Evolutionary conservation across 2,797 vertebrate genomes (phyloP), one percentile per base, ranked within the genome.

Genomic region (Helicolenus hilgendorfi): DNA sequence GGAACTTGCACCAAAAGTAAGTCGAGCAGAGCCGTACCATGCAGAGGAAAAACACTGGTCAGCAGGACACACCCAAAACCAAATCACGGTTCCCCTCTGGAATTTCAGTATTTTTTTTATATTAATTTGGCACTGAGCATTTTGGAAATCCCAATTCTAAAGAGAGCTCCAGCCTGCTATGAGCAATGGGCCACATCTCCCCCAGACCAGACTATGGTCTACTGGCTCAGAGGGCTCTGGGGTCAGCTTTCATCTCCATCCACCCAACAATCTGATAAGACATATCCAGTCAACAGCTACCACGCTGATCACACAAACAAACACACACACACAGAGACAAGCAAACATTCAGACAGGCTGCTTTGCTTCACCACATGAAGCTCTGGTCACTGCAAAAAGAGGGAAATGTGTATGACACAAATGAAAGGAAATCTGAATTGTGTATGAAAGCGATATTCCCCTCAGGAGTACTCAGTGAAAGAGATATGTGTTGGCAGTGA

Each of bases 201-300:
- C 76, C 64, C 56, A 62, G 58, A 75, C 68, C 56, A 65, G 53
- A 73, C 77, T 20, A 15, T 33, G 85, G 70, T 89, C 75, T 84
- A 8, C 80, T 87, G 68, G 41, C 69, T 71, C 55, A 72, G 36
- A 74, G 77, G 35, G 49, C 62, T 82, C 62, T 2, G 70, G 65
- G 84, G 77, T 89, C 79, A 63, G 49, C 86, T 86, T 89, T 92
- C 82, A 91, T 93, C 80, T 89, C 68, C 80, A 85, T 70, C 79
- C 69, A 78, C 72, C 68, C 55, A 80, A 78, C 41, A 86, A 77
- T 91, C 83, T 74, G 75, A 92, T 84, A 73, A 75, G 79, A 86
- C 53, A 38, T 38, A 63, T 41, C 81, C 81, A 89, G 69, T 84
- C 76, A 82, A 62, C 89, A 77, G 72, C 78, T 11, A 70, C 80